Evolutionary conservation across 2,113 vertebrate species (phyloP), one percentile per base, ranked within the genome.

Genomic region (Pteronura brasiliensis): DNA sequence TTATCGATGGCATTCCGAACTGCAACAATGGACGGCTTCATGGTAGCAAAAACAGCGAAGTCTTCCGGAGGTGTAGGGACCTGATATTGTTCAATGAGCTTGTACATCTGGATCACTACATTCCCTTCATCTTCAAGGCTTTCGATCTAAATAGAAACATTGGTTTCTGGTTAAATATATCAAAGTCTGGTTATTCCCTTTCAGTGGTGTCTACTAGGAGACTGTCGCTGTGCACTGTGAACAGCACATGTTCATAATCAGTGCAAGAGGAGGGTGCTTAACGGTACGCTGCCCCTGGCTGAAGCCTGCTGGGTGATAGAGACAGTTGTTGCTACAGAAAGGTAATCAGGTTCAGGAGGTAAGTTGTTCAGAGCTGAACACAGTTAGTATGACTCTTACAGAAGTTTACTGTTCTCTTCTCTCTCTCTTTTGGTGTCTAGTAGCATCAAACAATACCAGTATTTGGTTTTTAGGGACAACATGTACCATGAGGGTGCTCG

Each of bases 21-120:
- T 0, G 98, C 97, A 55, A 79, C 42, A 27, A 99, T 97, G 49
- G 98, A 98, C 1, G 99, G 91, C 72, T 98, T 98, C 97, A 99
- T 98, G 23, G 99, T 99, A 17, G 98, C 97, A 57, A 99, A 99
- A 52, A 98, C 97, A 6, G 98, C 98, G 36, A 99, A 97, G 98
- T 99, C 99, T 84, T 99, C 99, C 8, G 99, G 98, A 14, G 99
- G 99, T 0, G 98, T 98, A 29, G 99, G 98, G 25, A 99, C 97
- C 7, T 98, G 97, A 88, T 99, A 99, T 1, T 90, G 98, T 7
- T 99, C 99, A 65, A 99, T 99, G 90, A 99, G 98, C 52, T 98
- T 98, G 97, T 99, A 99, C 99, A 99, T 99, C 92, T 99, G 97
- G 85, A 97, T 91, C n/a, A 99, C 98, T 4, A 94, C 81, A 65